These are phyloP conservation scores for Elysia crispata DNA, from an alignment of 2,888 invertebrate genomes.

Conservation along the genomic window DNA sequence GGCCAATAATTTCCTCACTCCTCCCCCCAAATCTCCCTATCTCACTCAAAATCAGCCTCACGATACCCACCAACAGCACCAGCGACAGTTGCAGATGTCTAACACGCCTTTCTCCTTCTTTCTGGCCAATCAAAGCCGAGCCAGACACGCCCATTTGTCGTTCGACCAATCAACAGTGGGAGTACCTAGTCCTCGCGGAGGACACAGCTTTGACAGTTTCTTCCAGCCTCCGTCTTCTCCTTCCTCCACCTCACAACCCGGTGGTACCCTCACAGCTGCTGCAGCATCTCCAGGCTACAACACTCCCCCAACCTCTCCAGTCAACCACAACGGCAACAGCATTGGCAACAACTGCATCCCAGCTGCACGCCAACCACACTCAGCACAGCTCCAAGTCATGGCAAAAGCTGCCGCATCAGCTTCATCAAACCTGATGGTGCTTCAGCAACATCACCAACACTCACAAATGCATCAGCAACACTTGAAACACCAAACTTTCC, in stretches of 20 bases:
- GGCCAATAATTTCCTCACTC: too few relatives aligned
- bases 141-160: too few relatives aligned
- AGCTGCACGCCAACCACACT: not conserved
- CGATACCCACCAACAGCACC: not conserved
- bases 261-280: too few relatives aligned
- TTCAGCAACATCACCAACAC: constrained; percentile 16
- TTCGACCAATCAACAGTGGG: too few relatives aligned
- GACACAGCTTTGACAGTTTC: too few relatives aligned
- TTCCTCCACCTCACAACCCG: too few relatives aligned
- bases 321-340: not conserved
- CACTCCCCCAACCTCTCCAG: not conserved
- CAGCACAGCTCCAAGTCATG: not conserved
- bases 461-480: constrained; percentile 1
- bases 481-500: not conserved
- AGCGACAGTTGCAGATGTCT: constrained; percentile 9
- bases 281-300: too few relatives aligned
- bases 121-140: too few relatives aligned
- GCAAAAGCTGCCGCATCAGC: not conserved
- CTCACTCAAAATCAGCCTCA: not conserved
- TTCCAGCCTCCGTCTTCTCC: too few relatives aligned
- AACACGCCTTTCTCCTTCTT: too few relatives aligned
- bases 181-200: too few relatives aligned
- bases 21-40: too few relatives aligned
- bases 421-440: not conserved
- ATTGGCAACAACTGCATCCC: not conserved